These are phyloP conservation scores for Elaphurus davidianus DNA, from an alignment of 2,113 vertebrate species.

Conservation along the genomic window DNA sequence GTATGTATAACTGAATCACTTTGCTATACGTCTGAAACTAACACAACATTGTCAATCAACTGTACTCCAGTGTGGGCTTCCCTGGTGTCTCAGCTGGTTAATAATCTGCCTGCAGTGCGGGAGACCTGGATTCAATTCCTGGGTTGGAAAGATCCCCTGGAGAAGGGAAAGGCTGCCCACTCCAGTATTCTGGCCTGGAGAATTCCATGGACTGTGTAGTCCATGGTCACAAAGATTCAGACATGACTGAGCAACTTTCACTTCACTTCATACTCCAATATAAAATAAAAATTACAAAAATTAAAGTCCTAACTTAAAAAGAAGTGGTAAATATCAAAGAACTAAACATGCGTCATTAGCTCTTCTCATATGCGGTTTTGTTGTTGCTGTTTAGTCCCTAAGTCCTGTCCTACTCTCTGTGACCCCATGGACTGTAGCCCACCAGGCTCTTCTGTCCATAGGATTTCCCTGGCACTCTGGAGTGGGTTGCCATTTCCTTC, in stretches of 20 bases:
- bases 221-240: background rate
- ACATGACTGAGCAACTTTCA: background rate
- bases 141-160: background rate
- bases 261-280: background rate
- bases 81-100: background rate
- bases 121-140: background rate
- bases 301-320: background rate
- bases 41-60: background rate
- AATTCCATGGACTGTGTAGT: background rate
- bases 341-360: background rate
- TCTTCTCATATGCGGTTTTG: background rate
- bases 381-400: background rate
- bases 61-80: background rate
- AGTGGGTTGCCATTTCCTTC: background rate
- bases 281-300: background rate
- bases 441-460: background rate
- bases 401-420: background rate
- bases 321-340: background rate
- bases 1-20: background rate
- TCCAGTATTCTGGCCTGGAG: background rate
- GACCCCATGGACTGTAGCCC: background rate
- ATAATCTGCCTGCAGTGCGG: fast-evolving
- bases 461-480: background rate
- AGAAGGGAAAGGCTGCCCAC: background rate
- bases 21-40: background rate